Base-by-base conservation (phyloP, 2,797 vertebrate genomes). In the Poeciliopsis infans region DNA sequence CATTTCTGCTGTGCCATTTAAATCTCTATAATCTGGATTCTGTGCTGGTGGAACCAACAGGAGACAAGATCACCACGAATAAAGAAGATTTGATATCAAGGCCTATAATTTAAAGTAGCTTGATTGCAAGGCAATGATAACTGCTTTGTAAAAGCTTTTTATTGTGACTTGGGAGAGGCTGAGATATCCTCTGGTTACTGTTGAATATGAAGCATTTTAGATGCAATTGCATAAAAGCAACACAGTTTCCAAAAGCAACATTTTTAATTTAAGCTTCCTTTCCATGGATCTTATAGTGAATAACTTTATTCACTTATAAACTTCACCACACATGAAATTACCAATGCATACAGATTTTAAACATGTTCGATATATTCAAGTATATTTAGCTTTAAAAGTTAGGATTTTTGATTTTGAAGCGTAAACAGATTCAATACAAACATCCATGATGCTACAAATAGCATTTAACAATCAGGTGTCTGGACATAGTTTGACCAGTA, bases 401-500 rank as follows among this genome's bases (percentile, higher is more conserved):
- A 39, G 10, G 20, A 3, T 39, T 36, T 41, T 36, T 41, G 20
- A 23, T 39, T 39, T 39, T 68, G 8, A 68, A 36, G 18, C 3
- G 31, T 33, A 36, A 64, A 8, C 36, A 39, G 33, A 39, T 39
- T 16, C 13, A 4, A 23, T 23, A 41, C 33, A 39, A 15, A 72
- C 46, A 36, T 36, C 23, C 7, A 36, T 36, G 46, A 51, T 51
- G 71, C 71, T 72, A 31, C 51, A 43, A 68, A 68, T 23, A 23
- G 4, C 36, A 13, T 41, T 72, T 71, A 7, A 75, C 78, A 79
- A 41, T 41, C 39, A 41, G 39, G 39, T 41, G 39, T 41, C 69
- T 20, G 31, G 5, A 25, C 2, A 68, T 7, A 8, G 18, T 76
- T 72, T 74, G 5, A 75, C 78, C 83, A 83, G 41, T 55, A 86